Percentiles rank a stretch among this genome's conserved stretches.
Conservation (phyloP, 2,888 invertebrate genomes). For the Heteromyza rotundicornis region DNA sequence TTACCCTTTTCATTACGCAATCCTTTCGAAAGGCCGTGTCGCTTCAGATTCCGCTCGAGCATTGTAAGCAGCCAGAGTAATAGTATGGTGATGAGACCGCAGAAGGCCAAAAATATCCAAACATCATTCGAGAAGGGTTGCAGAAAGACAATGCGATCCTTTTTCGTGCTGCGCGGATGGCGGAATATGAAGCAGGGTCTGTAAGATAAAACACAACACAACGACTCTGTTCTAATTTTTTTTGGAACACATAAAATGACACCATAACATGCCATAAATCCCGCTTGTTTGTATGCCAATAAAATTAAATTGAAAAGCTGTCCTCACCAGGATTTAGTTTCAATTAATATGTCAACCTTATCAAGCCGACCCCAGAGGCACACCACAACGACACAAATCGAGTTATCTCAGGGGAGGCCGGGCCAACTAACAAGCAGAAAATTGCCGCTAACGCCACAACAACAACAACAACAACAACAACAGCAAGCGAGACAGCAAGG, state of each 20-base stretch:
- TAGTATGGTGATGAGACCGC: constrained; percentile 54
- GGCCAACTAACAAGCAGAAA: constrained; percentile 13
- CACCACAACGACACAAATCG: neutral
- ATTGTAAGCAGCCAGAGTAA: constrained; percentile 47
- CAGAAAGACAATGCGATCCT: constrained; percentile 69
- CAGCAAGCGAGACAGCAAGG: neutral
- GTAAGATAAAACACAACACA: too few relatives aligned
- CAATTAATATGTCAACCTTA: constrained; percentile 33
- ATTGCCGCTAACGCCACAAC: constrained; percentile 17
- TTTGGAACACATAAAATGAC: too few relatives aligned
- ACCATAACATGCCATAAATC: neutral
- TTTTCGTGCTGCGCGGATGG: constrained; percentile 69
- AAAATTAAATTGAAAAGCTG: constrained; percentile 24
- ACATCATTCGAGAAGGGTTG: constrained; percentile 68
- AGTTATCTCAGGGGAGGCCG: neutral
- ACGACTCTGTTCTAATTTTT: too few relatives aligned
- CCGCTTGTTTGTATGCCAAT: neutral
- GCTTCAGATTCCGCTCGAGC: constrained; percentile 31
- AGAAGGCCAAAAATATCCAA: constrained; percentile 65
- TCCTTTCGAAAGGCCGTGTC: too few relatives aligned
- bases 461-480: constrained; percentile 9
- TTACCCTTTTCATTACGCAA: too few relatives aligned
- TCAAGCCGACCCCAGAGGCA: neutral
- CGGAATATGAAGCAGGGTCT: constrained; percentile 74
- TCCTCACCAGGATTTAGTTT: constrained; percentile 29